Evolutionary conservation across 2,888 invertebrate genomes (phyloP).

Genomic region (Diaperis boleti): DNA sequence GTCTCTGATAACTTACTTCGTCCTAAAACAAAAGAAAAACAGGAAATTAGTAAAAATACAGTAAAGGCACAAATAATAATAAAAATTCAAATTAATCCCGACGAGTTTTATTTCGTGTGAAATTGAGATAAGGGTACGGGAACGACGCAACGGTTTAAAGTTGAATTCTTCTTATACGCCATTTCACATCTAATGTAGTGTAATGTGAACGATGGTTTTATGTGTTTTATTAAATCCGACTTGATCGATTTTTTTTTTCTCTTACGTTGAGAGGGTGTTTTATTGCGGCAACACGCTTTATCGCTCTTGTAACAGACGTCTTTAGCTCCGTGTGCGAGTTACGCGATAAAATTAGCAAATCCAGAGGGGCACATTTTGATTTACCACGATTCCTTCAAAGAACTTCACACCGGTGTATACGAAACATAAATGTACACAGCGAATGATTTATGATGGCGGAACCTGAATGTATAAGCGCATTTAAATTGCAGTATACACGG

Average conservation of each 20-base stretch:
- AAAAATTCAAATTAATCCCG: constrained; percentile 44
- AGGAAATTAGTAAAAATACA: constrained; percentile 59
- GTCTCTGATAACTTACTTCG: constrained; percentile 64
- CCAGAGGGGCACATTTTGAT: constrained; percentile 15
- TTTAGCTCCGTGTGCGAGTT: constrained; percentile 18
- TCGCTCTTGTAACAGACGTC: constrained; percentile 25
- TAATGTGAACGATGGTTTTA: constrained; percentile 36
- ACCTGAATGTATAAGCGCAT: not conserved
- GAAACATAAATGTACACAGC: not conserved
- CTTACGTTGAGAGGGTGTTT: constrained; percentile 18
- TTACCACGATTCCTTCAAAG: not conserved
- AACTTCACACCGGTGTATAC: not conserved
- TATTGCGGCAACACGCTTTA: constrained; percentile 15
- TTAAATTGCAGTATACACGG: not conserved
- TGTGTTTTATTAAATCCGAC: constrained; percentile 39
- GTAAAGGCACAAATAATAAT: constrained; percentile 44
- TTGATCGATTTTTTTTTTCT: constrained; percentile 33
- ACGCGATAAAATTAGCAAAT: constrained; percentile 18
- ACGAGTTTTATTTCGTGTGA: constrained; percentile 48
- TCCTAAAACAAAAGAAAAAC: constrained; percentile 67
- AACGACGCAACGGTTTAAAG: constrained; percentile 42
- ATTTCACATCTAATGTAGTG: constrained; percentile 53
- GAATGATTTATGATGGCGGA: not conserved
- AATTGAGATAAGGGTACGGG: constrained; percentile 47
- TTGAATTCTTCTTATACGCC: constrained; percentile 49